Evolutionary conservation across 2,113 vertebrate species (phyloP).

Genomic region (Phylloscopus trochiloides): DNA sequence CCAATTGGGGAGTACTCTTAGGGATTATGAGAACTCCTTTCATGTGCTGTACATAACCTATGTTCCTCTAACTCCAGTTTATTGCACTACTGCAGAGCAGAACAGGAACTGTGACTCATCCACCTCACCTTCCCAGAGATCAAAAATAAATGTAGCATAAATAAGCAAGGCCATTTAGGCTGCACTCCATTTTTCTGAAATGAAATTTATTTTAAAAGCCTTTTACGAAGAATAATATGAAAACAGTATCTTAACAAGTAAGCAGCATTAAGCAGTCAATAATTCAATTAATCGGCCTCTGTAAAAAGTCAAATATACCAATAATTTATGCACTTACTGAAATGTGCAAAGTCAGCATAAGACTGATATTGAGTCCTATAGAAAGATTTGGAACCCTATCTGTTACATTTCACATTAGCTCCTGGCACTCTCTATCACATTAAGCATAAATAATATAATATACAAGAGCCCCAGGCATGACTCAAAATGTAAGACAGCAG

Average conservation of each 20-base stretch:
- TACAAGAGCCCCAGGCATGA: rapidly evolving
- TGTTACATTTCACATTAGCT: background rate
- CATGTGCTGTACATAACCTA: background rate
- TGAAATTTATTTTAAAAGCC: background rate
- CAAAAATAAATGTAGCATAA: background rate
- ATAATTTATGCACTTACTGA: background rate
- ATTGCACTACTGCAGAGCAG: background rate
- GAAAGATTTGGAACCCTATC: background rate
- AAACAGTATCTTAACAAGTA: background rate
- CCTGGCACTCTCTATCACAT: background rate
- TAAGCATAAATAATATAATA: background rate
- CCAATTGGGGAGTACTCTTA: background rate
- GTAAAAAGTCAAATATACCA: background rate
- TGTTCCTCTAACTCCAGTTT: background rate
- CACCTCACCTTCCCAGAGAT: background rate
- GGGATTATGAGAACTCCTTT: background rate
- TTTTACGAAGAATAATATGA: background rate
- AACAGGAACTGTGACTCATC: background rate
- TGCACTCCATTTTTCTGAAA: background rate
- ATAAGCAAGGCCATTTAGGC: background rate
- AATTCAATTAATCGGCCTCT: background rate
- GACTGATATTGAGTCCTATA: background rate
- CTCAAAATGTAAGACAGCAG: background rate
- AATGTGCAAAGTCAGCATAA: background rate
- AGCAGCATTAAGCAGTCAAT: background rate